These are phyloP conservation scores for Promerops cafer DNA, from an alignment of 2,113 vertebrate species.

Conservation along the genomic window DNA sequence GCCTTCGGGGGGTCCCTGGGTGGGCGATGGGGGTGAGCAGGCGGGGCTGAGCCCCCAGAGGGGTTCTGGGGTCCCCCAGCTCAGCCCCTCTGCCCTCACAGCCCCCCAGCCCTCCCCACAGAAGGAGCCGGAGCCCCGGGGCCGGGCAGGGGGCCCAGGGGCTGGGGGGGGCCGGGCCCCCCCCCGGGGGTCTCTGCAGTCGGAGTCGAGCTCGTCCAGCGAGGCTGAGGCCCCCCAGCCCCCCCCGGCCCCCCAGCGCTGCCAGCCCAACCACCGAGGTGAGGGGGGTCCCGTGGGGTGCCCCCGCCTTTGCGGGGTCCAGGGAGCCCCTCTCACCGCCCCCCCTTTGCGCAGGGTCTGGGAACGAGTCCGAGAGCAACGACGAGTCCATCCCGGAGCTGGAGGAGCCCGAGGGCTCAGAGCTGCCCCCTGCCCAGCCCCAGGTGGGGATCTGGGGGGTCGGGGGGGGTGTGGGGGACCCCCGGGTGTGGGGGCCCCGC, in stretches of 20 bases:
- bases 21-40: background rate
- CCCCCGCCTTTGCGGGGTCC: background rate
- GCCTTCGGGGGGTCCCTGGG: background rate
- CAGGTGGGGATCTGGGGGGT: conserved; percentile 63
- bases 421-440: conserved; percentile 67
- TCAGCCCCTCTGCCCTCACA: background rate
- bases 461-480: background rate
- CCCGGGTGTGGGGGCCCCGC: too few species aligned
- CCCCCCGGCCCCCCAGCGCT: conserved; percentile 16
- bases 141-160: background rate
- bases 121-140: background rate
- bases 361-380: conserved; percentile 85
- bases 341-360: conserved; percentile 56
- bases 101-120: background rate
- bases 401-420: conserved; percentile 76
- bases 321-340: background rate
- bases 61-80: too few species aligned
- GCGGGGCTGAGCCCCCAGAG: background rate
- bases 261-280: conserved; percentile 73
- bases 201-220: conserved; percentile 60
- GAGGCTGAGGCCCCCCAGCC: conserved; percentile 58
- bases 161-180: too few species aligned
- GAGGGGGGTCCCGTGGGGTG: background rate
- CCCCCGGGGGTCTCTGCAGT: too few species aligned
- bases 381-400: conserved; percentile 86